Evolutionary conservation across 2,797 vertebrate genomes (phyloP).

Genomic region (Eulemur albifrons): DNA sequence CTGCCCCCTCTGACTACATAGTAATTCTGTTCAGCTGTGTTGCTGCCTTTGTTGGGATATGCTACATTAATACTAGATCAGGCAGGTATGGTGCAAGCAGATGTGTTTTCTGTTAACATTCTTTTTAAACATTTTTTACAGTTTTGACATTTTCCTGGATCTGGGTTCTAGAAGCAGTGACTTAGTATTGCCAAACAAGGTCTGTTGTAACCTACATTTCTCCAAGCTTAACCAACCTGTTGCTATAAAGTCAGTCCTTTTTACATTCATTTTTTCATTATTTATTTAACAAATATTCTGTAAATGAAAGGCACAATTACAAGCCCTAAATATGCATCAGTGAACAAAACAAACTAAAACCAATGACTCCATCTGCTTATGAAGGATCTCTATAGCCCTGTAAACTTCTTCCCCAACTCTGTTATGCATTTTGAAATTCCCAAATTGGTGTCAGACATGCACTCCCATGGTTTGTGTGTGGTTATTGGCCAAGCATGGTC

Average conservation of each 20-base stretch:
- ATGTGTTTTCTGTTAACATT: not conserved
- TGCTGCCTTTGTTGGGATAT: not conserved
- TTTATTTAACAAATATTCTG: not conserved
- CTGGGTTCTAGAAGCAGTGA: not conserved
- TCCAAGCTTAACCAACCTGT: not conserved
- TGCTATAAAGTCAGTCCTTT: not conserved
- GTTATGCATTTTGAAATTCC: not conserved
- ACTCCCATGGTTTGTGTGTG: not conserved
- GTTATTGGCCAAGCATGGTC: not conserved
- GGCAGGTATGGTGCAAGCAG: not conserved
- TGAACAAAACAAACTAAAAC: not conserved
- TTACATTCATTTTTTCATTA: not conserved
- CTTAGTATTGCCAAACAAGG: not conserved
- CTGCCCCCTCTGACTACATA: not conserved
- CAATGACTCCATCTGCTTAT: not conserved
- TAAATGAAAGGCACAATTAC: not conserved
- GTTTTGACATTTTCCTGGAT: not conserved
- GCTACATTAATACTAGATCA: not conserved
- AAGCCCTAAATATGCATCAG: not conserved
- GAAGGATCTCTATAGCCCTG: not conserved
- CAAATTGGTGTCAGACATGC: not conserved
- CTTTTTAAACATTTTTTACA: not conserved
- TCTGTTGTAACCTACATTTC: not conserved
- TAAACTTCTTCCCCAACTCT: no score
- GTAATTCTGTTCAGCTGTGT: not conserved